Base-by-base conservation (phyloP, 2,888 invertebrate species). In the Cataglyphis altisquamis region DNA sequence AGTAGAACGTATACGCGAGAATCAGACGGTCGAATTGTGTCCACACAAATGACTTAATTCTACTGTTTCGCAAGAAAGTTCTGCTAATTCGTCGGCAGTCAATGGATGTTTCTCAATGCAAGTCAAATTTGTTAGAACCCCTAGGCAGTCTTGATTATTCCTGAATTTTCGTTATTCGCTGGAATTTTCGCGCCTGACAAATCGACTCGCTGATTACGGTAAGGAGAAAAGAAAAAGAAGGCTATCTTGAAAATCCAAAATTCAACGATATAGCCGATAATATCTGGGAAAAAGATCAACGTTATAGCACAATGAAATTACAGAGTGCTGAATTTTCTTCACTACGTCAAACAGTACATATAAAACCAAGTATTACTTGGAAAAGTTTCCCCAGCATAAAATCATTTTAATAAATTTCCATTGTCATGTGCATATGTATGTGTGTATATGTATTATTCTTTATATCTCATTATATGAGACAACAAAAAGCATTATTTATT, bases 161-260 rank as follows among this genome's bases (percentile, higher is more conserved):
- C 25, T 18, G 57, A 41, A 32, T 18, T 78, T 45, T 39, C 55
- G 45, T 48, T 48, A 62, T 52, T 77, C 39, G 39, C 10, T 6
- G 41, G 48, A 52, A 52, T 45, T 41, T 12, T 62, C 45, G 21
- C 68, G 36, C 18, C n/a, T 29, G 15, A 52, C 10, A 3, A 21
- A 41, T 68, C 29, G 29, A 18, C 29, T 55, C 12, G 15, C 29
- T 67, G 6, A 21, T 36, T 68, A 39, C 52, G 41, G 5, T 29
- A 12, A 39, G 15, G 21, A n/a, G 10, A 41, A 41, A 21, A 41
- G 41, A 45, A 18, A 48, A 60, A 12, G 41, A 1, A 39, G 12
- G 6, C 9, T 18, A 4, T 21, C 60, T 80, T 80, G 36, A 70
- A 80, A 70, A 80, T 78, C 48, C 68, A 62, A 62, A 60, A 12